Conservation (phyloP, 2,888 invertebrate genomes). For the Oscheius sp. region DNA sequence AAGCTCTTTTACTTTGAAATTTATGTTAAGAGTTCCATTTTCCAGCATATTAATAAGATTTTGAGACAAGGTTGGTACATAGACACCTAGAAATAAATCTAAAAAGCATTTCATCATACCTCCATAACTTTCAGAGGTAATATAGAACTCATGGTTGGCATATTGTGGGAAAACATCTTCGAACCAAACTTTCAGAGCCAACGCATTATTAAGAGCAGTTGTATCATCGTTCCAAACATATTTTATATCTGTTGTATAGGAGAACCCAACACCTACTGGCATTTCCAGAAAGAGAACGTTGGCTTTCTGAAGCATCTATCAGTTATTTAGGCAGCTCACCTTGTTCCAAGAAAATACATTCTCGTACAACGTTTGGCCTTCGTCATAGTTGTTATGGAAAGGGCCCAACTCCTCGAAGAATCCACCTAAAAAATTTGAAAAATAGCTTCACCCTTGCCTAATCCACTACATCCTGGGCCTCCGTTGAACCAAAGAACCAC, state of each 20-base stretch:
- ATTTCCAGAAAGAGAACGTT: conserved; percentile 74
- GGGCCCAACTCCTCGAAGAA: conserved; percentile 72
- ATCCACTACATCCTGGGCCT: conserved; percentile 53
- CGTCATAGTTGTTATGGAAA: conserved; percentile 62
- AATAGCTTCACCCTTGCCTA: conserved; percentile 4
- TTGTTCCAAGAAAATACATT: conserved; percentile 66
- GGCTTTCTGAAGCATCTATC: conserved; percentile 43
- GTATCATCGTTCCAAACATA: conserved; percentile 68
- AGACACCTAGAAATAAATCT: conserved; percentile 63
- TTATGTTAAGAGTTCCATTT: conserved; percentile 36
- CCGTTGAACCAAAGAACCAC: conserved; percentile 54
- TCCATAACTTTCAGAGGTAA: conserved; percentile 56
- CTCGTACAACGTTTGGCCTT: conserved; percentile 44
- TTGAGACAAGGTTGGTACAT: conserved; percentile 70
- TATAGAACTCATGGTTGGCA: conserved; percentile 71
- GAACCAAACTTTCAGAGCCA: conserved; percentile 73
- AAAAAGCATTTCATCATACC: conserved; percentile 51
- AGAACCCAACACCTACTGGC: conserved; percentile 75
- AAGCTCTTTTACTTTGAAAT: conserved; percentile 41
- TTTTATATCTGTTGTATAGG: conserved; percentile 72
- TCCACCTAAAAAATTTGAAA: conserved; percentile 52
- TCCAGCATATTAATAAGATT: conserved; percentile 40
- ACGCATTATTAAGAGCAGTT: conserved; percentile 71
- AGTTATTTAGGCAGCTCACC: conserved; percentile 7
- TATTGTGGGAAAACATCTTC: conserved; percentile 72